phyloP scores from a whole-genome alignment of 2,797 vertebrate genomes.

The Sebastolobus altivelis region DNA sequence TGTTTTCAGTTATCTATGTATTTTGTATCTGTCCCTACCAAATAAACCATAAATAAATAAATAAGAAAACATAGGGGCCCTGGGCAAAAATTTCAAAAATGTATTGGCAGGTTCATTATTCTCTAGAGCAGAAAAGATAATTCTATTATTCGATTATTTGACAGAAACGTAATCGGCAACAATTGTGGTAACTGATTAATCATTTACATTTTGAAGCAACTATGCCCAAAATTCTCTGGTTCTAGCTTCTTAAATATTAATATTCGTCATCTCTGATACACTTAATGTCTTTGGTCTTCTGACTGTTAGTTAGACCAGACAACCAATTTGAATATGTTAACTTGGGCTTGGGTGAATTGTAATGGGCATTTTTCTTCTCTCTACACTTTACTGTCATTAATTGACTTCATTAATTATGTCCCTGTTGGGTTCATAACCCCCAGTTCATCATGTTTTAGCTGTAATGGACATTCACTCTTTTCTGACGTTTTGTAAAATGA shows the following conservation, averaged over 20 bases:
- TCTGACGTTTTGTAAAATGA: too few species aligned
- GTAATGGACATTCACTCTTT: background rate
- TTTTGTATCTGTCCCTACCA: too few species aligned
- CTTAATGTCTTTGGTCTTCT: background rate
- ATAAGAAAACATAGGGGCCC: too few species aligned
- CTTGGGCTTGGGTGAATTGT: background rate
- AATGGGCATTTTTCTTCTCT: background rate
- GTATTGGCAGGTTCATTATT: too few species aligned
- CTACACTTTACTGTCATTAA: background rate
- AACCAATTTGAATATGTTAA: background rate
- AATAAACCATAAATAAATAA: too few species aligned
- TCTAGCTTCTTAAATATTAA: background rate
- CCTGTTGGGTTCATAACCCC: background rate
- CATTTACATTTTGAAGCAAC: background rate
- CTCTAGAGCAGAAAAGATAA: too few species aligned
- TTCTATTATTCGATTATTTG: too few species aligned
- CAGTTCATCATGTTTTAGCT: background rate
- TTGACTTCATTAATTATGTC: background rate
- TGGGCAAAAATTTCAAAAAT: too few species aligned
- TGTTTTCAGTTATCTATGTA: too few species aligned
- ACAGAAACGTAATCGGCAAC: too few species aligned
- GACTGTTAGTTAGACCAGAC: background rate
- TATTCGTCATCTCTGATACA: background rate
- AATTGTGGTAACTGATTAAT: too few species aligned
- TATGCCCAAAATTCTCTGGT: background rate